phyloP scores from a whole-genome alignment of 35 echinoderm and acorn worm genomes.

The Holothuria glaberrima region DNA sequence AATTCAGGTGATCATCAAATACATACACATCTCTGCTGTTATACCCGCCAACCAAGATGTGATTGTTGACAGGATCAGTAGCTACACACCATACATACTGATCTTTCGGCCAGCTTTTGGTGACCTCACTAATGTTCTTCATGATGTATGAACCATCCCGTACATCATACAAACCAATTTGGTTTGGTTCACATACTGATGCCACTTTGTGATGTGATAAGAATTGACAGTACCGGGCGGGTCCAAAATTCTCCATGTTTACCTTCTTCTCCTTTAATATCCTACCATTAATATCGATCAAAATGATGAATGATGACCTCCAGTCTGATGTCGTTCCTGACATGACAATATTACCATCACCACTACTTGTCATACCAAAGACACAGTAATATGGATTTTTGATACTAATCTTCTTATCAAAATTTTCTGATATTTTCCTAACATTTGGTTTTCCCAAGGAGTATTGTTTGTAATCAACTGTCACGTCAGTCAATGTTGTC shows the following conservation, averaged over 20 bases:
- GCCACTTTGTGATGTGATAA: background rate
- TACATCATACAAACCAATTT: conserved; percentile 2
- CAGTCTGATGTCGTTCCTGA: background rate
- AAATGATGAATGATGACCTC: background rate
- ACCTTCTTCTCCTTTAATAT: background rate
- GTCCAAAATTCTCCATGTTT: background rate
- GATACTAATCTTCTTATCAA: background rate
- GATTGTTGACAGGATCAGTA: background rate
- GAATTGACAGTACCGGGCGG: background rate
- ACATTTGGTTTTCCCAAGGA: too few species aligned
- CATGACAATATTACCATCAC: background rate
- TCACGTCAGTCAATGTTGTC: background rate
- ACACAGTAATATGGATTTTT: background rate
- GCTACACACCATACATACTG: background rate
- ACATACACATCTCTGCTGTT: background rate
- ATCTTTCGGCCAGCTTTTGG: background rate
- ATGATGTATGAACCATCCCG: background rate
- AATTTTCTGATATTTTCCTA: background rate
- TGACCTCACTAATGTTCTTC: background rate
- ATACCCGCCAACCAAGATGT: conserved; percentile 1
- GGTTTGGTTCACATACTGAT: background rate
- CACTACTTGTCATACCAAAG: background rate
- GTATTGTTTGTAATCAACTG: background rate
- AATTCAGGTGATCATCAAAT: background rate
- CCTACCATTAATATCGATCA: background rate